Evolutionary conservation across 2,113 vertebrate species (phyloP).

Genomic region (Echinops telfairi): DNA sequence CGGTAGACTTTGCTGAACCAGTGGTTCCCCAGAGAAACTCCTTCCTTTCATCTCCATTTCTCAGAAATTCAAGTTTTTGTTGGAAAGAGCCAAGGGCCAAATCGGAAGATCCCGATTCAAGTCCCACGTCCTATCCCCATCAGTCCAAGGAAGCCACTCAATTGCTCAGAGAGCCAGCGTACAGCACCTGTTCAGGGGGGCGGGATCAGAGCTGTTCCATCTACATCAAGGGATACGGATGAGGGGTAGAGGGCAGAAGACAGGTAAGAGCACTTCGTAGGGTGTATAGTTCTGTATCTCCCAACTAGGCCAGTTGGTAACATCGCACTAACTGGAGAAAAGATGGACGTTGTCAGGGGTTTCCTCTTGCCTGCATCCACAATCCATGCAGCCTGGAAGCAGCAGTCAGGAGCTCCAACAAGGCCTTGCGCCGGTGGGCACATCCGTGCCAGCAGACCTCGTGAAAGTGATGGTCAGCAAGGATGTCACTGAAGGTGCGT

Average conservation of each 20-base stretch:
- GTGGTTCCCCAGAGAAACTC: background rate
- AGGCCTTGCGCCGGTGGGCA: too few species aligned
- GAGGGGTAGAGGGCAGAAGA: background rate
- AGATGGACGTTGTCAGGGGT: too few species aligned
- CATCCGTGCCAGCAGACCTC: too few species aligned
- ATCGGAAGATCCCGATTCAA: conserved; percentile 1
- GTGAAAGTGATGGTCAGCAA: too few species aligned
- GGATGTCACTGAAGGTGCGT: too few species aligned
- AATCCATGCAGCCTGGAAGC: too few species aligned
- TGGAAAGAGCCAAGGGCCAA: conserved; percentile 8
- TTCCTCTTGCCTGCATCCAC: too few species aligned
- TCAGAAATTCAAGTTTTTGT: background rate
- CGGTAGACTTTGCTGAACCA: background rate
- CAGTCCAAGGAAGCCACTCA: background rate
- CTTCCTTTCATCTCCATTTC: background rate
- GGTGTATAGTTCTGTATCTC: background rate
- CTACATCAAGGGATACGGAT: background rate
- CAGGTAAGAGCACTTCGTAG: background rate
- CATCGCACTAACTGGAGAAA: too few species aligned
- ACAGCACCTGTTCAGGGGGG: background rate
- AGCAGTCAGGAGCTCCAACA: too few species aligned
- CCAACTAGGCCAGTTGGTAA: too few species aligned
- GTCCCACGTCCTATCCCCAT: background rate
- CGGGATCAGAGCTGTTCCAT: background rate
- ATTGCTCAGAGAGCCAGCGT: background rate